Conservation (phyloP, 2,113 vertebrate genomes). For the Hystrix cristata region DNA sequence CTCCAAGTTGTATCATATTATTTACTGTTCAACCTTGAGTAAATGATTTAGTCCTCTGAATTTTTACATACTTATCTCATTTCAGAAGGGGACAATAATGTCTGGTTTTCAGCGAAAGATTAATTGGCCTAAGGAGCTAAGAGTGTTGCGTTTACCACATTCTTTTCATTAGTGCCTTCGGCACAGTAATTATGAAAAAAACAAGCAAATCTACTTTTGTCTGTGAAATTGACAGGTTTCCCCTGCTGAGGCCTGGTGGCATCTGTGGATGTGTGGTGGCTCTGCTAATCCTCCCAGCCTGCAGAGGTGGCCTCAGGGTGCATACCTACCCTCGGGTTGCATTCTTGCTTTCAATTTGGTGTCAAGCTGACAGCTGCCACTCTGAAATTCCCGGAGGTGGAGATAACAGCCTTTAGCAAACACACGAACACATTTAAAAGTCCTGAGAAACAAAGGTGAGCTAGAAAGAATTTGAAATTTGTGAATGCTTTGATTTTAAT, state of each 20-base stretch:
- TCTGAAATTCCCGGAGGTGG: background rate
- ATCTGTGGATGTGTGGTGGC: background rate
- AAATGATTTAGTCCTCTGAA: background rate
- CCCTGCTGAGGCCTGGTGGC: background rate
- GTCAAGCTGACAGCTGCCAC: background rate
- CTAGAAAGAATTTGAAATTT: constrained; percentile 27
- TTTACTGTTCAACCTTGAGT: background rate
- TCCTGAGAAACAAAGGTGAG: background rate
- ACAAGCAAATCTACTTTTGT: background rate
- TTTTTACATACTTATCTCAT: background rate
- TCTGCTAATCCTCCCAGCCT: background rate
- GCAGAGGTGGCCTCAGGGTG: background rate
- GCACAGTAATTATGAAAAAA: background rate
- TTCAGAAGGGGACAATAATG: background rate
- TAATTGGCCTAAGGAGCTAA: background rate
- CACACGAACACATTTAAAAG: background rate
- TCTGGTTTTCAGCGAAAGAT: constrained; percentile 5
- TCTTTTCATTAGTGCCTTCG: constrained; percentile 1
- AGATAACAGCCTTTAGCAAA: background rate
- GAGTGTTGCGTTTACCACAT: background rate
- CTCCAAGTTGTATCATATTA: background rate
- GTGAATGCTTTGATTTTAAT: background rate
- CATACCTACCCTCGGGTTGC: accelerated
- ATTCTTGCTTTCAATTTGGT: background rate
- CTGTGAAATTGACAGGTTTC: background rate